These are phyloP conservation scores for Patella caerulea DNA, from an alignment of 2,888 invertebrate genomes.

Conservation along the genomic window DNA sequence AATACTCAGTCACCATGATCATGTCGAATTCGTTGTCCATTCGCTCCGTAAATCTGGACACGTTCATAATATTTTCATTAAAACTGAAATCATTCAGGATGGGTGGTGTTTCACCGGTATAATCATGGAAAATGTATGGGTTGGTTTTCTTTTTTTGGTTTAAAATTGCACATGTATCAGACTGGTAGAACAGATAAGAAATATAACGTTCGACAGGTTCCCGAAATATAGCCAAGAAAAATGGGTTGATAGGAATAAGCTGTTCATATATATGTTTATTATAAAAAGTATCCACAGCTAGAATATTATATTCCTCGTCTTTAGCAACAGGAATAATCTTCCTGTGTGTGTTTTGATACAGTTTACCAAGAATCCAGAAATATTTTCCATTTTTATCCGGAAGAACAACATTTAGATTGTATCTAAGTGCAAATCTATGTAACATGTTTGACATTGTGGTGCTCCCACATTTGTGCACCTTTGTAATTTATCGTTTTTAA, in stretches of 20 bases:
- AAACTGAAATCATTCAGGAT: neutral
- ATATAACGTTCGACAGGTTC: neutral
- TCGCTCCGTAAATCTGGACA: neutral
- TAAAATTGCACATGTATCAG: neutral
- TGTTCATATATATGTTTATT: neutral
- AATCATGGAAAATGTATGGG: neutral
- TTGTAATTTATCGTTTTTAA: no score
- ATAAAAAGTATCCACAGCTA: neutral
- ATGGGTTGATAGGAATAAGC: neutral
- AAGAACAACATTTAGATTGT: no score
- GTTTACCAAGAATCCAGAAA: no score
- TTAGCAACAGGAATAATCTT: no score
- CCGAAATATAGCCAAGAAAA: neutral
- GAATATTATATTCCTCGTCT: neutral
- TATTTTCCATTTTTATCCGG: no score
- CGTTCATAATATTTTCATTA: neutral
- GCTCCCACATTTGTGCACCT: no score
- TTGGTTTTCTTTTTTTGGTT: neutral
- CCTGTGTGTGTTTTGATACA: no score
- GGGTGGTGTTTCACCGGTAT: neutral
- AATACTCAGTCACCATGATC: neutral
- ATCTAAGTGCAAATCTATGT: no score
- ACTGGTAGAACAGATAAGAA: neutral
- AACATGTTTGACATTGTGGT: no score
- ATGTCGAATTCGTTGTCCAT: neutral